phyloP scores from a whole-genome alignment of 2,888 invertebrate genomes.

The Caenorhabditis drosophilae region DNA sequence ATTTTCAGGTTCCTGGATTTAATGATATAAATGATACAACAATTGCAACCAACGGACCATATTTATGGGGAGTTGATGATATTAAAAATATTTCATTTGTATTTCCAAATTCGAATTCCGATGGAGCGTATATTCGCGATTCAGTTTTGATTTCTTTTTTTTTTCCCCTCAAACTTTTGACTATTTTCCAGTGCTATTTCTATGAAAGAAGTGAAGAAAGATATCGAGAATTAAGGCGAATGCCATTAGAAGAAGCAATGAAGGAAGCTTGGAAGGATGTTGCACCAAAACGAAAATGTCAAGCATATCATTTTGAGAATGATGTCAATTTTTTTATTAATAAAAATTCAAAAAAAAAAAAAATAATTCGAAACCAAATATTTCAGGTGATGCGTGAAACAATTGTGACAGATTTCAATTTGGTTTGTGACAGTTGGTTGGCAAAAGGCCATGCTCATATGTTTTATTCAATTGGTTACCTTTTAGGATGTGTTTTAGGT shows the following conservation, averaged over 20 bases:
- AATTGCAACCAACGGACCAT: conserved; percentile 20
- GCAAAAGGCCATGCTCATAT: conserved; percentile 69
- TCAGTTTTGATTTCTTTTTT: no score
- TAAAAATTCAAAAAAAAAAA: conserved; percentile 1
- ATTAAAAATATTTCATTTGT: conserved; percentile 56
- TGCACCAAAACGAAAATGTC: conserved; percentile 53
- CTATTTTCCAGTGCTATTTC: conserved; percentile 62
- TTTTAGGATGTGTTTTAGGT: conserved; percentile 67
- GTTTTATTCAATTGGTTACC: conserved; percentile 68
- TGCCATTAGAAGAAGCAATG: conserved; percentile 59
- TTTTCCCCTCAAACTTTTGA: no score
- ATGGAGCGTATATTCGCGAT: conserved; percentile 34
- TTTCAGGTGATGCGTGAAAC: conserved; percentile 68
- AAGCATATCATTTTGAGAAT: conserved; percentile 60
- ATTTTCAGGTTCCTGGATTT: conserved; percentile 58
- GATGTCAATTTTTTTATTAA: no score
- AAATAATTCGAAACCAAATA: conserved; percentile 21
- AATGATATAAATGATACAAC: conserved; percentile 46
- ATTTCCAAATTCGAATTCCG: conserved; percentile 50
- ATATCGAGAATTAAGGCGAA: conserved; percentile 59
- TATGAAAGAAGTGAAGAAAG: conserved; percentile 54
- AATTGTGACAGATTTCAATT: conserved; percentile 69
- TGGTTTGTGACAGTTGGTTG: conserved; percentile 68
- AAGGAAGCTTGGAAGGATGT: conserved; percentile 40
- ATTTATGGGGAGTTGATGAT: conserved; percentile 57